Evolutionary conservation across 1,140 invertebrate species (phyloP), one percentile per base, ranked within the genome.

Genomic region (Drosophila kanapiae): DNA sequence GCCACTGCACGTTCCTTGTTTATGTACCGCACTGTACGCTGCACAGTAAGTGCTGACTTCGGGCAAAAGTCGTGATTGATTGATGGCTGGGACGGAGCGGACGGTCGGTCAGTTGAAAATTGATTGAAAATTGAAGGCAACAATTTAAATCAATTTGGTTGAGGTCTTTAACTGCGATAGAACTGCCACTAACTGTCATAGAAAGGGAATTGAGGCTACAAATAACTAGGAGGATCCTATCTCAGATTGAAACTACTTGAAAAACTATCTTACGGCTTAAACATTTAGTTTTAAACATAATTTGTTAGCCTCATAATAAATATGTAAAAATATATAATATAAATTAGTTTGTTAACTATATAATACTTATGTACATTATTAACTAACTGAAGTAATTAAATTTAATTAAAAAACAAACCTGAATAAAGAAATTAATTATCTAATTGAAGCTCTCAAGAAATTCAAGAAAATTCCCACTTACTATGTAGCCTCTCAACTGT

Each of bases 51-150:
- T 38, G 47, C 47, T 43, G 62, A 70, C 67, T 70, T 35, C 47
- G 47, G 37, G 42, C 61, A 38, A 10, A 58, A 59, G 33, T 78
- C 80, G 65, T 80, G 84, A 90, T 88, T 87, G 83, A 87, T 87
- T 88, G 78, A 84, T 78, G 57, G 72, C 6, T 11, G 51, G 45
- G 43, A 45, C 51, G 63, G 5, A 60, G 18, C 43, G 57, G 77
- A 47, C 43, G 33, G 35, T 62, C 43, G 57, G 62, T 14, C 31
- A 65, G 38, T 54, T 49, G 53, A 65, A 79, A 82, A 88, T 77
- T 62, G 80, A 86, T 56, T 56, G 53, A 83, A 86, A 49, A 67
- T 31, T 71, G 62, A 37, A 9, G 37, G 16, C 18, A 38, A 18
- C 62, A 76, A 84, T 83, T 84, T 68, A 56, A 71, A 76, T 80